Base-by-base conservation (phyloP, 2,797 vertebrate genomes). In the Sebastes taczanowskii region DNA sequence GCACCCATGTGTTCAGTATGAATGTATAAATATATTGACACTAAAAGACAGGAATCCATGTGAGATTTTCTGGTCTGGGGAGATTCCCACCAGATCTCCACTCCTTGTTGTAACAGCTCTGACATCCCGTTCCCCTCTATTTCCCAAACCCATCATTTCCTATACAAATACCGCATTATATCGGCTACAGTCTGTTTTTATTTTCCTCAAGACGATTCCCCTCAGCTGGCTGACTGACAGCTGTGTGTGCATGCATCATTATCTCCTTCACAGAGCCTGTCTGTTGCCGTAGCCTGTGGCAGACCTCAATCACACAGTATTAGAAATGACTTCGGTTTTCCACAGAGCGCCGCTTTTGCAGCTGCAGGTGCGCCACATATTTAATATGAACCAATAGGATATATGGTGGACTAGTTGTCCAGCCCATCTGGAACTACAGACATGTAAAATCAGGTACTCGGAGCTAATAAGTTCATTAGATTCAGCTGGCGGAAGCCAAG, bases 231-330 rank as follows among this genome's bases (percentile, higher is more conserved):
- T 92, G 90, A 92, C 86, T 92, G 93, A 93, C 94, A 93, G 93
- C 91, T 84, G 91, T 89, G 91, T 88, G 88, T 85, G 86, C 82
- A 89, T 84, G 90, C 90, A 90, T 94, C 90, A 92, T 92, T 94
- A 94, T 93, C 92, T 93, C 86, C 77, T 89, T 91, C 88, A 91
- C 92, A 89, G 81, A 87, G 85, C 60, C 72, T 90, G 91, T 88
- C 89, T 90, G 89, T 87, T 74, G 86, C 89, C 42, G 46, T 91
- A 89, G 91, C 92, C 91, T 78, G 85, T 91, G 90, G 92, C 93
- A 91, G 91, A 91, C 90, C 93, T 93, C 88, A 82, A 88, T 94
- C 87, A 85, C 87, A 85, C 77, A 74, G 77, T 86, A 88, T 88
- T 88, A 90, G 86, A 90, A 89, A 83, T 88, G 82, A 91, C 88